Conservation (phyloP, 1,140 invertebrate species). For the Ceratoteleas bidentatus region DNA sequence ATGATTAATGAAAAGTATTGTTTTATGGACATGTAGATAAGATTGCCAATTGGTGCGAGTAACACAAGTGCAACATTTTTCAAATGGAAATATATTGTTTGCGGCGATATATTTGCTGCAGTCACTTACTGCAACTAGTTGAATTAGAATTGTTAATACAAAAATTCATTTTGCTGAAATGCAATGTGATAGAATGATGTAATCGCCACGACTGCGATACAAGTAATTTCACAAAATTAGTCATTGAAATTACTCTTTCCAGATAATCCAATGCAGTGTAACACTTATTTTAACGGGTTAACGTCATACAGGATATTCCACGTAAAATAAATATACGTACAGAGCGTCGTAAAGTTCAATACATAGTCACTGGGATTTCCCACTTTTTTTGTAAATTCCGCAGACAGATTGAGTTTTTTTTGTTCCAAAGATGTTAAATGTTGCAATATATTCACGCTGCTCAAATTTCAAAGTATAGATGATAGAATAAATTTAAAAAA, state of each 20-base stretch:
- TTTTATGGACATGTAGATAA: no score
- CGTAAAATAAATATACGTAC: slow-evolving; percentile 19
- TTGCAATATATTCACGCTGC: no score
- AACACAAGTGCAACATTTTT: no score
- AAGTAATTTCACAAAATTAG: slow-evolving; percentile 46
- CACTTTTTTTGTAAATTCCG: neutral
- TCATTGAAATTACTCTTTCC: slow-evolving; percentile 42
- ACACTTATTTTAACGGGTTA: slow-evolving; percentile 40
- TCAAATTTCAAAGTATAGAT: no score
- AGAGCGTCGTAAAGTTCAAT: neutral
- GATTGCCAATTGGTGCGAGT: no score
- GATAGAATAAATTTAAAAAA: neutral
- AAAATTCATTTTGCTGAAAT: neutral
- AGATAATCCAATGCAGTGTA: slow-evolving; percentile 42
- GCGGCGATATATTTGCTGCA: no score
- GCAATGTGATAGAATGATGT: slow-evolving; percentile 14
- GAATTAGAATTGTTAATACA: no score
- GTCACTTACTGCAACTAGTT: no score
- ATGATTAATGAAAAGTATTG: no score
- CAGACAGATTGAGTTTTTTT: no score
- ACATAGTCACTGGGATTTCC: neutral
- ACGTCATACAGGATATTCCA: slow-evolving; percentile 33
- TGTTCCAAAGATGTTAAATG: no score
- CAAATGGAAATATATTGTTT: no score
- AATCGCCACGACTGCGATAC: slow-evolving; percentile 25